Percentiles rank a stretch among this genome's conserved stretches.
These are phyloP conservation scores for Kuschelorhynchus macadamiae DNA, from an alignment of 2,888 invertebrate species.

Conservation along the genomic window DNA sequence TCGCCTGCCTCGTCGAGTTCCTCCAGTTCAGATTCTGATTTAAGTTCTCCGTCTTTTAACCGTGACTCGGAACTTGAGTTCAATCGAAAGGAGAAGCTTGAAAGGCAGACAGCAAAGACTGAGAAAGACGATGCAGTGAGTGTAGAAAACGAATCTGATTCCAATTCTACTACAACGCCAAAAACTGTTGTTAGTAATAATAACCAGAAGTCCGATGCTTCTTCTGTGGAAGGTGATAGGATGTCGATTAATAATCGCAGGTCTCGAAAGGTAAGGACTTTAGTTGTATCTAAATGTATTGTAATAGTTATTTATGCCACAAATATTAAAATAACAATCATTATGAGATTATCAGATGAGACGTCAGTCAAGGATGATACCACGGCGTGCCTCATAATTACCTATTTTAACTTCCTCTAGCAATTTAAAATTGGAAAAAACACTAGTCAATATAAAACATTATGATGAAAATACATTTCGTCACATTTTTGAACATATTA, in stretches of 20 bases:
- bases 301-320: too few species aligned
- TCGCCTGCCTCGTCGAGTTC: conserved; percentile 78
- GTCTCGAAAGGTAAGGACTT: conserved; percentile 59
- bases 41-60: conserved; percentile 80
- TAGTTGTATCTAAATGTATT: too few species aligned
- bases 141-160: conserved; percentile 82
- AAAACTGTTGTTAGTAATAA: conserved; percentile 78
- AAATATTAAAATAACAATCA: too few species aligned
- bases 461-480: too few species aligned
- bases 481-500: too few species aligned
- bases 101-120: conserved; percentile 60
- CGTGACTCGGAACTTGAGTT: conserved; percentile 79
- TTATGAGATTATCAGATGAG: too few species aligned
- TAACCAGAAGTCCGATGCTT: conserved; percentile 69
- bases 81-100: conserved; percentile 67
- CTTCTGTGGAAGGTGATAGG: conserved; percentile 73
- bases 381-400: too few species aligned
- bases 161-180: conserved; percentile 81
- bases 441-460: too few species aligned
- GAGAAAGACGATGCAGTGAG: conserved; percentile 74
- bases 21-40: conserved; percentile 80
- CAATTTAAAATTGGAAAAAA: too few species aligned
- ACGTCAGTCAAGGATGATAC: too few species aligned
- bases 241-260: conserved; percentile 72
- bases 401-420: too few species aligned